Percentiles rank a stretch among this genome's conserved stretches.
Evolutionary conservation across 2,113 vertebrate genomes (phyloP).

Genomic region (Lasiurus borealis): DNA sequence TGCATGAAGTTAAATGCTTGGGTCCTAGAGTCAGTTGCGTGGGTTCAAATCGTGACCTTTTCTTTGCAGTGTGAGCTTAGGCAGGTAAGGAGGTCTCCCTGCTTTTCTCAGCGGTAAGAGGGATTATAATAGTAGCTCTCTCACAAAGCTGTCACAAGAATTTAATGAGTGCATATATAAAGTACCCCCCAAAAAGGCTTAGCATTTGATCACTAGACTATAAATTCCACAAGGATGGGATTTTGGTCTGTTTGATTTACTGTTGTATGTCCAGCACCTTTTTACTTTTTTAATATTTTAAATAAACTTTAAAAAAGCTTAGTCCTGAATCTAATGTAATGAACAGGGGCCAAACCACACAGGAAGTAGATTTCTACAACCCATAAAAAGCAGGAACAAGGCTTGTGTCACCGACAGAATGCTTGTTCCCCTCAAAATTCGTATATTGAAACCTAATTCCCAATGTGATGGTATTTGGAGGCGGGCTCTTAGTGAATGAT

Average conservation of each 20-base stretch:
- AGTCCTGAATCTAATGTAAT: slow-evolving; percentile 17
- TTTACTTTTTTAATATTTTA: background rate
- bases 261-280: background rate
- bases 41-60: background rate
- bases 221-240: background rate
- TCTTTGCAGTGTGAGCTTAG: background rate
- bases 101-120: background rate
- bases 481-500: background rate
- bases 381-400: background rate
- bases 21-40: background rate
- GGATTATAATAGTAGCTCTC: background rate
- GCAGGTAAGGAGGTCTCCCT: background rate
- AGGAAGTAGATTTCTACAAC: slow-evolving; percentile 8
- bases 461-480: background rate
- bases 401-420: background rate
- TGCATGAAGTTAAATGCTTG: background rate
- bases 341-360: background rate
- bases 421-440: background rate
- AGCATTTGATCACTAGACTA: background rate
- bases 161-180: background rate
- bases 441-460: background rate
- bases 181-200: background rate
- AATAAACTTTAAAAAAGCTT: background rate
- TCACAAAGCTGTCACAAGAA: slow-evolving; percentile 14
- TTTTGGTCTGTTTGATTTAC: background rate